phyloP scores from a whole-genome alignment of 2,888 invertebrate genomes.

The Lydus trimaculatus region DNA sequence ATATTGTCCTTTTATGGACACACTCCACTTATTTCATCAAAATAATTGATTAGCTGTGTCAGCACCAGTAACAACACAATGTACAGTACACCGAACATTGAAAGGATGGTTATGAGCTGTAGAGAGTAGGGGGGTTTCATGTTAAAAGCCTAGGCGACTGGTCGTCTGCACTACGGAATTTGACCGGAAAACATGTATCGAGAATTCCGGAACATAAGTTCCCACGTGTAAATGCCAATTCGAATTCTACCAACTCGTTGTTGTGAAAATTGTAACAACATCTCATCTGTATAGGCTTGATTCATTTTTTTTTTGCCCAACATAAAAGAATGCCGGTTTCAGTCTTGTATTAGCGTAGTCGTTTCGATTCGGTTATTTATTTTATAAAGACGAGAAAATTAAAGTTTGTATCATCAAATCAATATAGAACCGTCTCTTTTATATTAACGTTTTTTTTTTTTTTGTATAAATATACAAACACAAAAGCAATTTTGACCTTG shows the following conservation, averaged over 20 bases:
- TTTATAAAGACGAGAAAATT: background rate
- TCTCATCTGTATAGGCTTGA: background rate
- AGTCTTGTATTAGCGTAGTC: background rate
- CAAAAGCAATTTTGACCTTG: background rate
- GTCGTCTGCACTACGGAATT: constrained; percentile 21
- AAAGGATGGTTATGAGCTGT: background rate
- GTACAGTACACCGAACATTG: background rate
- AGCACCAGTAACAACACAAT: constrained; percentile 3
- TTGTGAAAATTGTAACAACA: background rate
- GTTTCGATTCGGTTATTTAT: background rate
- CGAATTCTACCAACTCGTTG: background rate
- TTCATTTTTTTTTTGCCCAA: background rate
- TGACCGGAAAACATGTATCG: constrained; percentile 21
- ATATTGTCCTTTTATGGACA: constrained; percentile 20
- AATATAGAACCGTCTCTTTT: background rate
- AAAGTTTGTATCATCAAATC: background rate
- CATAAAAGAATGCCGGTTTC: background rate
- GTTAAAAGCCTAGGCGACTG: constrained; percentile 26
- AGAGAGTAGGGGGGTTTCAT: constrained; percentile 7
- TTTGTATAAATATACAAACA: constrained; percentile 1
- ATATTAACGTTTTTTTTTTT: background rate
- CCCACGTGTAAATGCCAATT: constrained; percentile 21
- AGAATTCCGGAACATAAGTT: constrained; percentile 16
- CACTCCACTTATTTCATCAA: constrained; percentile 27
- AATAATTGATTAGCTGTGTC: constrained; percentile 29